Conservation (phyloP, 2,113 vertebrate genomes). For the Halichoerus grypus region DNA sequence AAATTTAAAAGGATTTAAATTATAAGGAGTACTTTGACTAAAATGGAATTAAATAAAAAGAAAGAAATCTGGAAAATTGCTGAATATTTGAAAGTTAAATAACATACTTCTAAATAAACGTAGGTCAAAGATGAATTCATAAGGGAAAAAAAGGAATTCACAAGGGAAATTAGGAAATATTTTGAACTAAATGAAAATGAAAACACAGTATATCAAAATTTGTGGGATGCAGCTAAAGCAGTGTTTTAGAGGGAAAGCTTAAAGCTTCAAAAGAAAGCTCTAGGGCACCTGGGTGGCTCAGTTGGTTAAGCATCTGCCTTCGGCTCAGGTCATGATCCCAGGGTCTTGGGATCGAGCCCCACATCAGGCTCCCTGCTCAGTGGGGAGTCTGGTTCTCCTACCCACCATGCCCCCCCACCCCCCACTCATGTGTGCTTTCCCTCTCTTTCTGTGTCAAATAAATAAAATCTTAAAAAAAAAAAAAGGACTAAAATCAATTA, state of each 20-base stretch:
- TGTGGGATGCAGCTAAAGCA: neutral
- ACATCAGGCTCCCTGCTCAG: no score
- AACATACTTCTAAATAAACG: neutral
- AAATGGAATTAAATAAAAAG: conserved; percentile 5
- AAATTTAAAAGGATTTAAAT: conserved; percentile 35
- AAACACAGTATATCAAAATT: neutral
- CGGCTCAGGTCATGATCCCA: no score
- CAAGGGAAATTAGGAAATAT: neutral
- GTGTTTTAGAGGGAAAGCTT: neutral
- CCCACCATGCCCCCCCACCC: no score
- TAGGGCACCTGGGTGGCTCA: no score
- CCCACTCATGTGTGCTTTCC: no score
- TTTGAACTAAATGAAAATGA: conserved; percentile 2
- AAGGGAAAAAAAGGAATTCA: neutral
- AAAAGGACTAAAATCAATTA: neutral
- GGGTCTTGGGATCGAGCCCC: no score
- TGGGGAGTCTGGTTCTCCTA: no score
- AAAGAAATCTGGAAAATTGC: conserved; percentile 3
- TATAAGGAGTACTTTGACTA: neutral
- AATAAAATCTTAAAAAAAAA: no score
- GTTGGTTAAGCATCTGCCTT: no score
- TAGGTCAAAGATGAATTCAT: neutral
- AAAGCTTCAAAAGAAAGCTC: neutral
- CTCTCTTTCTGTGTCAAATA: no score
- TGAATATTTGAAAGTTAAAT: conserved; percentile 41